Evolutionary conservation across 2,797 vertebrate species (phyloP), one percentile per base, ranked within the genome.

Genomic region (Naso thynnoides): DNA sequence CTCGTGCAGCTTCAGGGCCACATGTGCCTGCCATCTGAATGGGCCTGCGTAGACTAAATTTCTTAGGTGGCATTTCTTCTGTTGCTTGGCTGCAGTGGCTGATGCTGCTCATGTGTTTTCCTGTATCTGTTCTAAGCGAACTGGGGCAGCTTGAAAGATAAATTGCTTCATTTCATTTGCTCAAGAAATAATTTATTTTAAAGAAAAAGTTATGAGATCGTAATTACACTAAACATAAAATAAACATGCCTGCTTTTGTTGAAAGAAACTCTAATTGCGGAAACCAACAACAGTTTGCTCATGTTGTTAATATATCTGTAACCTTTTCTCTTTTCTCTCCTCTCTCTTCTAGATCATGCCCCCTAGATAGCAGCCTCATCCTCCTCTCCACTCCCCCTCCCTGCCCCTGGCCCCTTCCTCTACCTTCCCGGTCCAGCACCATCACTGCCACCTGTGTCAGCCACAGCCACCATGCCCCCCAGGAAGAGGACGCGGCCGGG

Each of bases 401-500:
- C 86, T 58, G 58, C 58, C 86, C 82, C 88, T 39, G 53, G 74
- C 67, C 86, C 85, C 76, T 62, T 78, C 82, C 86, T 84, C 38
- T 36, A 68, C 76, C 83, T 68, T 76, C 76, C 76, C 73, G 80
- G 78, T 79, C 72, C 73, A 76, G 75, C 72, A 18, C 29, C 65
- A 57, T 60, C 82, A 81, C 78, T 68, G 74, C 79, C 81, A 71
- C 75, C 79, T 63, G 78, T 60, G 79, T 66, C 80, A 44, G 77
- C 74, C 13, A 16, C 84, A 74, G 84, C 89, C 91, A 61, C 31
- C 91, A 99, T 99, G 98, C 97, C 97, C 33, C 96, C 96, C 82
- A 95, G 97, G 86, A 99, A 99, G 94, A 96, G 98, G 94, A 97
- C 95, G 63, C 95, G 96, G 92, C 96, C 97, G 85, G 95, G 95